These are phyloP conservation scores for Trinorchestia longiramus DNA, from an alignment of 1,140 invertebrate species.

Conservation along the genomic window DNA sequence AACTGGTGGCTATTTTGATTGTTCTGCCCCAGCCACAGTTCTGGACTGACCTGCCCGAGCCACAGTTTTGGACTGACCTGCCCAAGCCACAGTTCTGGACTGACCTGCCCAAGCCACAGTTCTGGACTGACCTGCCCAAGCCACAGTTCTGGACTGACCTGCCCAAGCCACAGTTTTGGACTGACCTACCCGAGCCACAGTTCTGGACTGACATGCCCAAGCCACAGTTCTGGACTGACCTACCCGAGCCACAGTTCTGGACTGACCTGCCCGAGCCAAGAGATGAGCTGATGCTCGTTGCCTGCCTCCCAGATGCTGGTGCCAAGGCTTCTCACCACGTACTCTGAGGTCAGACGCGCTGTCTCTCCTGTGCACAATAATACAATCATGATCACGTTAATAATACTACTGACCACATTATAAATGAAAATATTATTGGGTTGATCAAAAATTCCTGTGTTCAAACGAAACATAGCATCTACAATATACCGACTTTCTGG, in stretches of 20 bases:
- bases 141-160: background rate
- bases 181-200: background rate
- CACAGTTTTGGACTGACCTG: too few species aligned
- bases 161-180: too few species aligned
- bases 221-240: background rate
- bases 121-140: background rate
- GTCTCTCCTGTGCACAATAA: constrained; percentile 29
- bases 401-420: too few species aligned
- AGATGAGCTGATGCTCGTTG: constrained; percentile 57
- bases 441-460: too few species aligned
- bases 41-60: too few species aligned
- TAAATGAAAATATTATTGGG: too few species aligned
- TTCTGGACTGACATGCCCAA: background rate
- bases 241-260: background rate
- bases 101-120: too few species aligned
- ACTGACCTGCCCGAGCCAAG: constrained; percentile 48
- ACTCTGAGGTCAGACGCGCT: constrained; percentile 53
- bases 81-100: too few species aligned
- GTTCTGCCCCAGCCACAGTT: too few species aligned
- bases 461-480: too few species aligned
- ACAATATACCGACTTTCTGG: too few species aligned
- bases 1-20: too few species aligned
- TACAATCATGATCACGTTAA: background rate
- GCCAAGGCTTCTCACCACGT: constrained; percentile 52
- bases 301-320: constrained; percentile 57